Percentiles rank a stretch among this genome's conserved stretches.
These are phyloP conservation scores for Apantesis nais DNA, from an alignment of 2,888 invertebrate species.

Conservation along the genomic window DNA sequence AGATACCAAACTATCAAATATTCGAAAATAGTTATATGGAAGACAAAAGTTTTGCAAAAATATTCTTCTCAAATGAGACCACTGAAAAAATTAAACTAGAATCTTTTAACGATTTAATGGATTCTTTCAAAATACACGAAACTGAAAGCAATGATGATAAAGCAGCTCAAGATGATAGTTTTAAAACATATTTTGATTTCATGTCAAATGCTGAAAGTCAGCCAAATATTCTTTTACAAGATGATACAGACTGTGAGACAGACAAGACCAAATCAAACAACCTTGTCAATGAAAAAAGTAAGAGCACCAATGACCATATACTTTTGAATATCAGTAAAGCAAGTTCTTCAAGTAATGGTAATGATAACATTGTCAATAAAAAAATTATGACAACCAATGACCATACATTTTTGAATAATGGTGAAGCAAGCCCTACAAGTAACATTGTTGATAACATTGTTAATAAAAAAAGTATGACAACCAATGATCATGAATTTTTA, in stretches of 20 bases:
- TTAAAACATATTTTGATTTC: not conserved
- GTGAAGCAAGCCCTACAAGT: conserved; percentile 13
- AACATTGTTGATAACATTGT: too few relatives aligned
- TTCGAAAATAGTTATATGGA: not conserved
- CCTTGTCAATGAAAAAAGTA: not conserved
- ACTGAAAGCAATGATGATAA: conserved; percentile 2
- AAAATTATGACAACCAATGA: conserved; percentile 4
- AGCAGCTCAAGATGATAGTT: conserved; percentile 1
- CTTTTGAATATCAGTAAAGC: conserved; percentile 9
- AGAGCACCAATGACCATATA: not conserved
- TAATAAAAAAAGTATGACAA: not conserved
- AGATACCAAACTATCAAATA: conserved; percentile 11
- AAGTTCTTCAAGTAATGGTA: not conserved
- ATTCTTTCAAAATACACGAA: conserved; percentile 54
- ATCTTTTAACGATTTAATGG: conserved; percentile 62
- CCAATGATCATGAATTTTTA: not conserved
- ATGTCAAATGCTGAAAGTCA: not conserved
- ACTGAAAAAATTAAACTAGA: conserved; percentile 46
- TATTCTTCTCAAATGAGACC: conserved; percentile 54
- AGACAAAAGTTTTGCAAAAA: conserved; percentile 48
- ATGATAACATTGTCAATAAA: too few relatives aligned
- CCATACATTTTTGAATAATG: not conserved
- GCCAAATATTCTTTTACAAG: not conserved
- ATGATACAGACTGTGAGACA: not conserved
- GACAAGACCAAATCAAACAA: conserved; percentile 15